These are phyloP conservation scores for Hermaeophaga mercurialis DNA, from an alignment of 2,888 invertebrate species.

Conservation along the genomic window DNA sequence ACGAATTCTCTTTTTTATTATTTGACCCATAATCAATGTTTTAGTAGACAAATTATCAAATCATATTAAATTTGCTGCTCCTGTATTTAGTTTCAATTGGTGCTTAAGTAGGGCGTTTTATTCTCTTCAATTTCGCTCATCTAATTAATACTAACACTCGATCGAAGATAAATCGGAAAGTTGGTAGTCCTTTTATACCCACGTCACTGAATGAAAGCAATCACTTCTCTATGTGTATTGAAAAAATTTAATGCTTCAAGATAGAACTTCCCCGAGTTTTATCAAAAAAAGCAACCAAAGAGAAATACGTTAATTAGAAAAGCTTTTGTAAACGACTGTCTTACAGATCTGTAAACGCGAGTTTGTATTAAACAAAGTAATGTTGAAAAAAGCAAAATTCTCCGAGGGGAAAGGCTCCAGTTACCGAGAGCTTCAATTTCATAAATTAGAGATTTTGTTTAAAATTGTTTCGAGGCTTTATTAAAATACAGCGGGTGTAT, in stretches of 20 bases:
- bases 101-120: too few species aligned
- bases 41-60: too few species aligned
- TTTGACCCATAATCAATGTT: too few species aligned
- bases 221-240: background rate
- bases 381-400: background rate
- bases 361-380: background rate
- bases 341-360: constrained; percentile 1
- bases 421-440: constrained; percentile 1
- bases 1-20: too few species aligned
- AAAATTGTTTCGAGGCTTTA: too few species aligned
- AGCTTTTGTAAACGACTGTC: constrained; percentile 1
- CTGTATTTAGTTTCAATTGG: too few species aligned
- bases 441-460: constrained; percentile 2
- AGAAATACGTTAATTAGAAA: constrained; percentile 8
- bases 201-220: background rate
- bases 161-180: background rate
- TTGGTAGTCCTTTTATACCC: background rate
- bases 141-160: background rate
- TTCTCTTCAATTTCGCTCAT: too few species aligned
- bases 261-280: background rate
- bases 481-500: too few species aligned
- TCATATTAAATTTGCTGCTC: too few species aligned
- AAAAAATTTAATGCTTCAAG: too few species aligned
- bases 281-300: constrained; percentile 7
- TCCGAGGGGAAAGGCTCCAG: background rate